These are phyloP conservation scores for Sylvilagus bachmani DNA, from an alignment of 2,113 vertebrate genomes.

Conservation along the genomic window DNA sequence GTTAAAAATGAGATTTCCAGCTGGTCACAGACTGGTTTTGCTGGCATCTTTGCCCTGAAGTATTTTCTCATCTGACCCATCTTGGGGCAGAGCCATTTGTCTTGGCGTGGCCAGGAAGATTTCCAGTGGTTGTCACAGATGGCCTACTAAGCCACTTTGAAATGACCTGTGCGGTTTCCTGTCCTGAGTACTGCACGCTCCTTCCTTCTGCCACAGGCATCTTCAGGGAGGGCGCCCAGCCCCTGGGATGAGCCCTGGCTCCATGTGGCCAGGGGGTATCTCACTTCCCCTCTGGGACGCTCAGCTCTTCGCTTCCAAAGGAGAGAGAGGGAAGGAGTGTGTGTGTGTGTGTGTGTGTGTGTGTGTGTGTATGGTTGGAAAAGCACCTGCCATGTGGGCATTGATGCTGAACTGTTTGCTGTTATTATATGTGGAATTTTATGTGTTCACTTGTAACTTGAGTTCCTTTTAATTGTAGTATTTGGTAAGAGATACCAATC, in stretches of 20 bases:
- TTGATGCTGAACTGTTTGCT: background rate
- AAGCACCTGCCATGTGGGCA: background rate
- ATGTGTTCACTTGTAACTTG: background rate
- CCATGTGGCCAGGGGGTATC: background rate
- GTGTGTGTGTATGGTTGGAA: background rate
- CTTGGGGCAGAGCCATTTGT: background rate
- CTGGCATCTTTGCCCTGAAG: background rate
- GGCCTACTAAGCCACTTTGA: background rate
- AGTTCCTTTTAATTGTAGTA: background rate
- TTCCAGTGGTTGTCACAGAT: background rate
- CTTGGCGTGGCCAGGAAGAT: background rate
- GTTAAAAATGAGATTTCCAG: background rate
- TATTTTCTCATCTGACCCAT: background rate
- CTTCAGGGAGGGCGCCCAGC: background rate
- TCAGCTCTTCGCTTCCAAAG: background rate
- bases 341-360: too few species aligned
- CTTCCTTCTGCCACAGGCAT: background rate
- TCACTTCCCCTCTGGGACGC: background rate
- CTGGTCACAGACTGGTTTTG: background rate
- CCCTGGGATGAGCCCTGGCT: background rate
- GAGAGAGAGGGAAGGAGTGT: too few species aligned
- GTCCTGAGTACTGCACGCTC: background rate
- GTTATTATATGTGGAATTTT: background rate
- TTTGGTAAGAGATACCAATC: background rate
- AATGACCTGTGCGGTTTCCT: slow-evolving; percentile 4